Percentiles rank a stretch among this genome's conserved stretches.
These are phyloP conservation scores for Chrysocyon brachyurus DNA, from an alignment of 2,797 vertebrate genomes.

Conservation along the genomic window DNA sequence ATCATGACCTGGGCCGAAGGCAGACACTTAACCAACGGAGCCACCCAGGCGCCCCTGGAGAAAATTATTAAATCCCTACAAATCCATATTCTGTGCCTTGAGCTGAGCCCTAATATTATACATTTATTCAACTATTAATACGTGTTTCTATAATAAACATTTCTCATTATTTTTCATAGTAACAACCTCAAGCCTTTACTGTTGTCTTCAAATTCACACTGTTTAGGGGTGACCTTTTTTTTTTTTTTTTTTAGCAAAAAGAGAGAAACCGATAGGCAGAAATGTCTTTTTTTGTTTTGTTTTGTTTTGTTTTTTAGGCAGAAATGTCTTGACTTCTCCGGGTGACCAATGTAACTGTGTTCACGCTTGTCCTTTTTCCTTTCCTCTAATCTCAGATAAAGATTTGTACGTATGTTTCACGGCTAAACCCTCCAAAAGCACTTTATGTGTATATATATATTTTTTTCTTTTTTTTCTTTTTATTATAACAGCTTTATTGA, in stretches of 20 bases:
- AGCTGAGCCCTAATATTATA: not conserved
- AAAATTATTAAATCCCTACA: not conserved
- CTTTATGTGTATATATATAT: not conserved
- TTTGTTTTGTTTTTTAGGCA: not conserved
- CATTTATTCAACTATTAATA: not conserved
- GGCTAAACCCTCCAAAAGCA: not conserved
- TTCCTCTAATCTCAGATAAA: not conserved
- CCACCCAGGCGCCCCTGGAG: not conserved
- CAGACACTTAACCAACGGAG: not conserved
- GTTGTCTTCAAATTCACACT: not conserved
- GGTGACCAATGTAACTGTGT: not conserved
- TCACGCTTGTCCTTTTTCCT: not conserved
- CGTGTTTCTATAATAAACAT: constrained; percentile 15
- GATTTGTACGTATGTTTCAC: not conserved
- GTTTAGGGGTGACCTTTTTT: not conserved
- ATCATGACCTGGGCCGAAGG: not conserved
- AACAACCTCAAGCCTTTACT: not conserved
- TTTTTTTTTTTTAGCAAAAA: not conserved
- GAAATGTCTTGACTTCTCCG: not conserved
- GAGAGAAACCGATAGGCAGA: not conserved
- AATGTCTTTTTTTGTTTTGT: not conserved
- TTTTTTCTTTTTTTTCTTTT: no score
- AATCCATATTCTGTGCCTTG: not conserved
- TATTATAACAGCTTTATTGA: no score
- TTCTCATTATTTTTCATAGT: not conserved